Conservation (phyloP, 2,113 vertebrate species). For the Hippoglossus stenolepis region DNA sequence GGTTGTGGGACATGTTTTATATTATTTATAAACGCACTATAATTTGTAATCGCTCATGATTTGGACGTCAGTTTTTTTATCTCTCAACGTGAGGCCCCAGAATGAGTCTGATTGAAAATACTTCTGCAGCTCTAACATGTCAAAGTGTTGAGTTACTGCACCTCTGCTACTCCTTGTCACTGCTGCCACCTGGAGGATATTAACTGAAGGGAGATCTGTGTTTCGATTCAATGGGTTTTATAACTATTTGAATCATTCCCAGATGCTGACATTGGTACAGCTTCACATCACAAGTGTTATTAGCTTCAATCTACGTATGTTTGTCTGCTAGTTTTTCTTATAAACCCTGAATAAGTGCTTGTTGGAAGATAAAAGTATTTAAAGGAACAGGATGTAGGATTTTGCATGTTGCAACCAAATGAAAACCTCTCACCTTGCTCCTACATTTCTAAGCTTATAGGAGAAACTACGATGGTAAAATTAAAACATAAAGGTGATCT, state of each 20-base stretch:
- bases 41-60: not conserved
- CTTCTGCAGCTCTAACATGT: not conserved
- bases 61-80: not conserved
- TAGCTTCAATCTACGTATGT: no score
- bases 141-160: not conserved
- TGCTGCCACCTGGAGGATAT: slow-evolving; percentile 66
- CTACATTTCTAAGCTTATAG: no score
- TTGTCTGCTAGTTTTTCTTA: no score
- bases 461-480: no score
- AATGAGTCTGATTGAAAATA: not conserved
- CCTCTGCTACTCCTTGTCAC: not conserved
- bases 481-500: no score
- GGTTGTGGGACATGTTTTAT: not conserved
- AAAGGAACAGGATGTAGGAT: no score
- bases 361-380: no score
- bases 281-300: no score
- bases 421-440: no score
- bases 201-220: not conserved
- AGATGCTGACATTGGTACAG: not conserved
- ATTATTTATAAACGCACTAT: no score
- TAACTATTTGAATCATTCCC: not conserved
- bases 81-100: not conserved
- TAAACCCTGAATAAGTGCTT: no score
- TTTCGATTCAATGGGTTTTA: not conserved
- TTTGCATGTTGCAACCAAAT: no score